Evolutionary conservation across 2,888 invertebrate species (phyloP).

Genomic region (Meteorus cinctellus): DNA sequence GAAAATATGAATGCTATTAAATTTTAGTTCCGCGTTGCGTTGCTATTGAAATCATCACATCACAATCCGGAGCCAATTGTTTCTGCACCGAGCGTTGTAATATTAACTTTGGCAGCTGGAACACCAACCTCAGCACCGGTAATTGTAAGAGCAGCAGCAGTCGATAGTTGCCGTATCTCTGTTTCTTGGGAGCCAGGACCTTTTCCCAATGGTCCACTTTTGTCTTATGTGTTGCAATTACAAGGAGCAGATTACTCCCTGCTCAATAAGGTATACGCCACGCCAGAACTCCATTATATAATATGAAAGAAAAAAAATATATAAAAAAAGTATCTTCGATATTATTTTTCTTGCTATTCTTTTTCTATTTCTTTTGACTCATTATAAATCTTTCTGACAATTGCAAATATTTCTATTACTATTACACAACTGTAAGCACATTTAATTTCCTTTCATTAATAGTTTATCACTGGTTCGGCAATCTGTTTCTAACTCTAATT

Average conservation of each 20-base stretch:
- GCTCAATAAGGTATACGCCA: constrained; percentile 79
- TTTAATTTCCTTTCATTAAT: constrained; percentile 24
- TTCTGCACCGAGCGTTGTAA: constrained; percentile 84
- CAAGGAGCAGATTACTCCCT: constrained; percentile 75
- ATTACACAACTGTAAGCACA: constrained; percentile 25
- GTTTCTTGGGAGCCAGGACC: constrained; percentile 92
- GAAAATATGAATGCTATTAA: constrained; percentile 27
- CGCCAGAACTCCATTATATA: constrained; percentile 59
- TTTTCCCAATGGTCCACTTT: constrained; percentile 90
- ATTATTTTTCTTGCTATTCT: neutral
- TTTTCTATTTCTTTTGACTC: constrained; percentile 1
- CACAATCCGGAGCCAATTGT: constrained; percentile 81
- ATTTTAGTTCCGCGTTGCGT: constrained; percentile 90
- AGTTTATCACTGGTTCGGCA: constrained; percentile 39
- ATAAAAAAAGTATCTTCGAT: neutral
- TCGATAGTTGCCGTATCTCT: constrained; percentile 88
- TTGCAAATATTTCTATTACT: constrained; percentile 2
- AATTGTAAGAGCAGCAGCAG: constrained; percentile 84
- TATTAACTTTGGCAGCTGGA: constrained; percentile 83
- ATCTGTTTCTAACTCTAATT: constrained; percentile 30
- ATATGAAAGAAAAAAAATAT: neutral
- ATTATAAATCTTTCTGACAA: neutral
- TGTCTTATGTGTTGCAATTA: constrained; percentile 88
- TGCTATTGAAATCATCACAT: constrained; percentile 80
- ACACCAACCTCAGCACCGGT: constrained; percentile 85